Evolutionary conservation across 2,113 vertebrate genomes (phyloP), one percentile per base, ranked within the genome.

Genomic region (Brachyistius frenatus): DNA sequence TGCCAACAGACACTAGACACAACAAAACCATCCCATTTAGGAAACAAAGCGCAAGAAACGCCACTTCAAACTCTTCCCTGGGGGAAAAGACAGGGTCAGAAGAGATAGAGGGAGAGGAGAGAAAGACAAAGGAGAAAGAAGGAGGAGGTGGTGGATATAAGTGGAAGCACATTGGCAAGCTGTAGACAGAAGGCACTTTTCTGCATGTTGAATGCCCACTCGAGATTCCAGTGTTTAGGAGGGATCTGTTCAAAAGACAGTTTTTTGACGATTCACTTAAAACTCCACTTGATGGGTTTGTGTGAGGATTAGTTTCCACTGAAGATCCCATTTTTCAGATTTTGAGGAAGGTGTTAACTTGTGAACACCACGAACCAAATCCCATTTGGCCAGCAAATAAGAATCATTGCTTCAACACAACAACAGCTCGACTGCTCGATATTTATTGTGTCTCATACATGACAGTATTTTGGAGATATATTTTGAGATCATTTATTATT

Each of bases 1-100:
- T 87, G 81, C 78, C 73, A 86, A 80, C 73, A 79, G 89, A 83
- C 84, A 81, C 65, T 80, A 93, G 91, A 92, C 91, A 93, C 83
- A 93, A 92, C 90, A 93, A 89, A 85, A 83, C 78, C 56, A 83
- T 46, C 44, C 86, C 80, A 55, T 83, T 82, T 81, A 78, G 60
- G 78, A 88, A 90, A 87, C 78, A 88, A 88, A 91, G 77, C 74
- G 70, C 58, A 77, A 68, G 62, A 83, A 88, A 83, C 23, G 62
- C 81, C 86, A 91, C 90, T 92, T 92, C 84, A 90, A 90, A 90
- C 85, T 86, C 80, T 69, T 81, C 56, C 78, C 78, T 7, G 3
- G 15, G 63, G 66, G 73, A 16, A 62, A 49, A 62, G 66, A 83
- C 16, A 6, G 80, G 75, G 85, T 77, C 77, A 86, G 80, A 80